Evolutionary conservation across 1,140 invertebrate genomes (phyloP).

Genomic region (Leptinotarsa defecta): DNA sequence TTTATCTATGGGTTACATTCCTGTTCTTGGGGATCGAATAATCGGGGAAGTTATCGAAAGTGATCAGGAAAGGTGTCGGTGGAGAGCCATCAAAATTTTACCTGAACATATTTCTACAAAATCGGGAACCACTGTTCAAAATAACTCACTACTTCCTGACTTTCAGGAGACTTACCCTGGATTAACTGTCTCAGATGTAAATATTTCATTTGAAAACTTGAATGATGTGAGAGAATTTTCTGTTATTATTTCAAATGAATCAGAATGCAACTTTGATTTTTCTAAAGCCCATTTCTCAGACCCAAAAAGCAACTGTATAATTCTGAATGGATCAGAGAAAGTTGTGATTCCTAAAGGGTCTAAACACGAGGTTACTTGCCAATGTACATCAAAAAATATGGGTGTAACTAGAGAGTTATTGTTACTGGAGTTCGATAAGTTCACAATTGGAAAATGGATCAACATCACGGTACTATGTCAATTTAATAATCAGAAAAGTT

Average conservation of each 20-base stretch:
- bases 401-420: conserved; percentile 65
- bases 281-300: conserved; percentile 35
- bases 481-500: conserved; percentile 15
- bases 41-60: conserved; percentile 69
- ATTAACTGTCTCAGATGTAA: conserved; percentile 47
- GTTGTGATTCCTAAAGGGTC: conserved; percentile 51
- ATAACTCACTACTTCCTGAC: conserved; percentile 26
- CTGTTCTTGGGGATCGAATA: conserved; percentile 63
- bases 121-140: conserved; percentile 24
- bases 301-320: conserved; percentile 54
- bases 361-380: conserved; percentile 54
- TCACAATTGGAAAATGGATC: conserved; percentile 62
- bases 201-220: conserved; percentile 52
- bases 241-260: conserved; percentile 46
- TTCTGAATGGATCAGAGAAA: conserved; percentile 44
- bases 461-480: conserved; percentile 56
- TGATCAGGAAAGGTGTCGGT: conserved; percentile 63
- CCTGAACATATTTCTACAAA: conserved; percentile 48
- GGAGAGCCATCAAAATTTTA: conserved; percentile 65
- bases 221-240: conserved; percentile 52
- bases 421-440: conserved; percentile 63
- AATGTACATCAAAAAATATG: conserved; percentile 60
- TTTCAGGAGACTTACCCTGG: conserved; percentile 40
- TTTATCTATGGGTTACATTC: conserved; percentile 61
- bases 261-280: conserved; percentile 39